phyloP scores from a whole-genome alignment of 2,113 vertebrate genomes.

The Setophaga petechia region DNA sequence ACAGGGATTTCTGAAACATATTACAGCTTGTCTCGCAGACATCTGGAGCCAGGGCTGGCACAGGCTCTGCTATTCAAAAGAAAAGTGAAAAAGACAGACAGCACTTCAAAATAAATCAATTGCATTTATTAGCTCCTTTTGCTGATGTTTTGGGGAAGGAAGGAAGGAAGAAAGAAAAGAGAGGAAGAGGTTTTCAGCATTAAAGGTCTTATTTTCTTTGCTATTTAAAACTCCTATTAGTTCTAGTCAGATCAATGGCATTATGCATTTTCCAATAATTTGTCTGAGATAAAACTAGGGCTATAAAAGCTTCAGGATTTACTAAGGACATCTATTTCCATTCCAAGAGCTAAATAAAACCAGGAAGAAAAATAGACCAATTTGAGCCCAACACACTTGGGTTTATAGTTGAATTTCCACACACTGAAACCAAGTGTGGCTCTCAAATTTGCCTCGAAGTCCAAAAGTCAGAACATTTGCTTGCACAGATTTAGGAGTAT shows the following conservation, averaged over 20 bases:
- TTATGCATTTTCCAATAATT: constrained; percentile 62
- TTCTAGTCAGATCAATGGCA: constrained; percentile 71
- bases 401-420: not conserved
- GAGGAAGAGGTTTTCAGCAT: constrained; percentile 50
- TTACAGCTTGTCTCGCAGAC: constrained; percentile 67
- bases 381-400: not conserved
- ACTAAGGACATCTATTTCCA: constrained; percentile 28
- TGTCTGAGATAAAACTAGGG: constrained; percentile 40
- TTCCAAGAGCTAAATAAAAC: constrained; percentile 38
- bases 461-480: not conserved
- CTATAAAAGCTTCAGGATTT: constrained; percentile 54
- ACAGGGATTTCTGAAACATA: constrained; percentile 59
- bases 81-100: constrained; percentile 66
- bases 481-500: not conserved
- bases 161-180: not conserved
- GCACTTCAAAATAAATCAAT: constrained; percentile 76
- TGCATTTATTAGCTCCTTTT: constrained; percentile 71
- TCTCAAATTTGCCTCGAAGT: not conserved
- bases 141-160: constrained; percentile 58
- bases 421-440: not conserved
- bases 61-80: constrained; percentile 36
- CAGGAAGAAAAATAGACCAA: not conserved
- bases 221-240: constrained; percentile 65
- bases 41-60: constrained; percentile 71
- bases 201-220: constrained; percentile 55